Percentiles rank a stretch among this genome's conserved stretches.
phyloP scores from a whole-genome alignment of 1,140 invertebrate species.

The Globodera ellingtonae region DNA sequence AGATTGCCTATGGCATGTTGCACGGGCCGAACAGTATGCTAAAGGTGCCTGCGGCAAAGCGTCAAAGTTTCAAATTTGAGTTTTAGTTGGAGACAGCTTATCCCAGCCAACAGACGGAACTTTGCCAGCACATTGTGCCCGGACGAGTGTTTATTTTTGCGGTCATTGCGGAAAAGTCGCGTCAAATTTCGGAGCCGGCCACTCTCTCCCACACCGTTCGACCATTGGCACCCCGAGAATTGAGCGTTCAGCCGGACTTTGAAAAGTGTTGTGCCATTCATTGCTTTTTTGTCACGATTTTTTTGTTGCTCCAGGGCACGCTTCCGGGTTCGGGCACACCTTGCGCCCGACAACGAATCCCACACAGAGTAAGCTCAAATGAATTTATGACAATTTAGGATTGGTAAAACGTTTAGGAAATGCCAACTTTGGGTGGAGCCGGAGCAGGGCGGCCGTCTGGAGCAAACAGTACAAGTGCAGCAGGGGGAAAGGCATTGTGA shows the following conservation, averaged over 20 bases:
- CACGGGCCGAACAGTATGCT: slow-evolving; percentile 37
- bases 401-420: background rate
- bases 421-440: slow-evolving; percentile 29
- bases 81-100: slow-evolving; percentile 46
- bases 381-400: slow-evolving; percentile 26
- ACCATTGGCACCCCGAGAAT: slow-evolving; percentile 55
- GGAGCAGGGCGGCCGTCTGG: slow-evolving; percentile 4
- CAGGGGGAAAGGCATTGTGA: background rate
- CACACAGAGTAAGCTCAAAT: slow-evolving; percentile 43
- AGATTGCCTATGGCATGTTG: slow-evolving; percentile 53
- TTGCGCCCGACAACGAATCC: slow-evolving; percentile 38
- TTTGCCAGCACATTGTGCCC: slow-evolving; percentile 42
- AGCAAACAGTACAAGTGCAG: slow-evolving; percentile 7
- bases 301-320: background rate
- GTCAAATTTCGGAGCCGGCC: slow-evolving; percentile 51
- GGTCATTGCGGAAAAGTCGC: slow-evolving; percentile 56
- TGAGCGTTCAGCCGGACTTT: slow-evolving; percentile 56
- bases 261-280: slow-evolving; percentile 36
- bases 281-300: background rate
- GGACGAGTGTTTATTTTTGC: slow-evolving; percentile 53
- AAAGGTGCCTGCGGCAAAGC: slow-evolving; percentile 24
- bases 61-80: background rate
- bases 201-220: slow-evolving; percentile 53
- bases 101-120: slow-evolving; percentile 31
- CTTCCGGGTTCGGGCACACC: slow-evolving; percentile 37